phyloP scores from a whole-genome alignment of 1,140 invertebrate genomes.

The Melanaphis sacchari region DNA sequence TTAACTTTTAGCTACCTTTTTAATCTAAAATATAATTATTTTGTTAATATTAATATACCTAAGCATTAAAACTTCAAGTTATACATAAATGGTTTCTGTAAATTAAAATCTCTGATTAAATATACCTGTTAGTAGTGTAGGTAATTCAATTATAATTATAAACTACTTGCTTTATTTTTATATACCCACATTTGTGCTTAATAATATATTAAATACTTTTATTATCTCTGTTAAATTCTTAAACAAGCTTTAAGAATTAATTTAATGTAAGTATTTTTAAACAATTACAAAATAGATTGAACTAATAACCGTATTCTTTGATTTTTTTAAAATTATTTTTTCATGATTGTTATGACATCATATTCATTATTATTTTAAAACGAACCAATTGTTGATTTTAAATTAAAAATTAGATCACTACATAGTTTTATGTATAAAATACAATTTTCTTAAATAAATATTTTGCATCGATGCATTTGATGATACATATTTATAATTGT shows the following conservation, averaged over 20 bases:
- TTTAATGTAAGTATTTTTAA: slow-evolving; percentile 6
- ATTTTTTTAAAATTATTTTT: neutral
- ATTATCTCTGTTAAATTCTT: neutral
- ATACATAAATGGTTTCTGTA: neutral
- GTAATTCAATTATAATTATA: neutral
- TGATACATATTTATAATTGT: neutral
- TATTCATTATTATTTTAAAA: neutral
- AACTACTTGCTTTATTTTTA: neutral
- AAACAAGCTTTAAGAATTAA: neutral
- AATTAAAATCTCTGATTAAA: neutral
- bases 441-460: neutral
- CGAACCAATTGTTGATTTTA: slow-evolving; percentile 9
- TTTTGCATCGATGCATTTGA: neutral
- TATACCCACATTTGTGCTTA: neutral
- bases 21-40: no score
- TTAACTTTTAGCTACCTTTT: neutral
- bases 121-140: neutral
- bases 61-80: neutral
- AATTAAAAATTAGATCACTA: slow-evolving; percentile 36
- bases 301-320: neutral
- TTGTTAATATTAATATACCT: neutral
- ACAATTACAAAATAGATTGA: neutral
- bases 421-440: neutral
- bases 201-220: neutral
- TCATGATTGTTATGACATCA: neutral